Conservation (phyloP, 2,113 vertebrate species). For the Tachycineta bicolor region DNA sequence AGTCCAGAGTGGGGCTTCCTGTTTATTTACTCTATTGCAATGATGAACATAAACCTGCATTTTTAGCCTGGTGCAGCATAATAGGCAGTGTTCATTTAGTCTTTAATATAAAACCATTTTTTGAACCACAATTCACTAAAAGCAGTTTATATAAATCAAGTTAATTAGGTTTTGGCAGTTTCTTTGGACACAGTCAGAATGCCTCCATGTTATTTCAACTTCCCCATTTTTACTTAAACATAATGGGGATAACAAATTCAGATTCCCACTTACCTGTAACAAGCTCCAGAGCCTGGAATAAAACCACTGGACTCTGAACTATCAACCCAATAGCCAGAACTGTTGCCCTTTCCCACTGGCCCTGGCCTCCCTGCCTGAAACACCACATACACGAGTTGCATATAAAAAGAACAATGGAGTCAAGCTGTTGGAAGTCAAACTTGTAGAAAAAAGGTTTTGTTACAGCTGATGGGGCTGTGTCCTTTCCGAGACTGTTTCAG, state of each 20-base stretch:
- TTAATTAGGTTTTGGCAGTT: conserved; percentile 48
- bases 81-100: conserved; percentile 37
- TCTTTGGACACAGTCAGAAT: conserved; percentile 20
- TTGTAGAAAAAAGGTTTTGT: conserved; percentile 20
- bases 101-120: conserved; percentile 24
- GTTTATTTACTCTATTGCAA: neutral
- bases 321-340: neutral
- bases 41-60: neutral
- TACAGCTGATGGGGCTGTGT: neutral
- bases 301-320: neutral
- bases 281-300: neutral
- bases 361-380: conserved; percentile 16
- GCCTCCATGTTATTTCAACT: neutral
- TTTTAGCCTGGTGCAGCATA: conserved; percentile 27
- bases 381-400: neutral
- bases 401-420: neutral
- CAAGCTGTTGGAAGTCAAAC: conserved; percentile 44
- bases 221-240: neutral
- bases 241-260: neutral
- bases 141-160: conserved; percentile 14
- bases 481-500: neutral
- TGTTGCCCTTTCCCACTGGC: neutral
- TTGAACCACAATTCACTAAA: conserved; percentile 10
- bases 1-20: neutral
- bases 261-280: neutral